Evolutionary conservation across 2,888 invertebrate genomes (phyloP), one percentile per base, ranked within the genome.

Genomic region (Cynaeus angustus): DNA sequence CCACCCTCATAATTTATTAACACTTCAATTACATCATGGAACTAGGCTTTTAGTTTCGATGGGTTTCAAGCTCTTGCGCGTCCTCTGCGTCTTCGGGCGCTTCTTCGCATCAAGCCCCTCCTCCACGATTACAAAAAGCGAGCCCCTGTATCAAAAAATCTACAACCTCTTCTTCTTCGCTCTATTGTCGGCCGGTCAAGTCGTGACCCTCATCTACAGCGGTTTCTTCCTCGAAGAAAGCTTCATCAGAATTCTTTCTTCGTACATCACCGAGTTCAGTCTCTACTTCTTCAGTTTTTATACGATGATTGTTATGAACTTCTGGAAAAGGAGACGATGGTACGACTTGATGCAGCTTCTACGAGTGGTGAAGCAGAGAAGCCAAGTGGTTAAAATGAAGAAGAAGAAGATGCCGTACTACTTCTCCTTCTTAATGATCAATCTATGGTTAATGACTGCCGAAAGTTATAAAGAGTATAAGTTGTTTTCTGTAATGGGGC

Each of bases 151-250:
- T 10, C 50, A 50, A 12, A 55, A 55, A 55, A 3, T 33, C 13
- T 55, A 55, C 55, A 38, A 12, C 13, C 4, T 37, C 10, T 1
- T 37, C 7, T n/a, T 55, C 7, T 55, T 55, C 38, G 12, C 8
- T 4, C 1, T 8, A 1, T 12, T 55, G 4, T 14, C 37, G 3
- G 30, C 1, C 9, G 37, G 55, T 37, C 10, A 33, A 5, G 9
- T 38, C 5, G 14, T 37, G 14, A 55, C 55, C 16, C 12, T 37
- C 33, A 38, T 55, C 37, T 13, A 55, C 37, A 55, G 33, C 55
- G 30, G 37, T 37, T 55, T 14, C 37, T 55, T 14, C 38, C 13
- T 9, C 2, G 5, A 55, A 6, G 38, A 33, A 5, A 55, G 3
- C 8, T 13, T 30, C 14, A 55, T 55, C 37, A 55, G 13, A 37